Base-by-base conservation (phyloP, 2,113 vertebrate genomes). In the Periophthalmodon schlosseri region DNA sequence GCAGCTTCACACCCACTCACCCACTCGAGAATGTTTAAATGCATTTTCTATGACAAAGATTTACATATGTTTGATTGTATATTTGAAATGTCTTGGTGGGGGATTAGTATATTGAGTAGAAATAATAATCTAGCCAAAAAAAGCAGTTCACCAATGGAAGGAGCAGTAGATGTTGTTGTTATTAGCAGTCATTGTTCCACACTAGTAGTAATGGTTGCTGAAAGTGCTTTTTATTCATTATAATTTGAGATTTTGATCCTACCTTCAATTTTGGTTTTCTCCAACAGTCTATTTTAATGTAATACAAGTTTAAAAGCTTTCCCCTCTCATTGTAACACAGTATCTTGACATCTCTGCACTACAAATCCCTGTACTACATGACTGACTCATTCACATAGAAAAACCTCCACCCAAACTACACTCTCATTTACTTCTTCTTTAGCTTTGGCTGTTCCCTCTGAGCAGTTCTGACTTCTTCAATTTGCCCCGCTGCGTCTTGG, bases 401-500 rank as follows among this genome's bases (percentile, higher is more conserved):
- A 67, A 79, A 74, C 56, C 70, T 68, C 77, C 46, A 18, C 69
- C 66, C 79, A 85, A 84, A 85, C 71, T 78, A 73, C 67, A 34
- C 21, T 75, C 79, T 80, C 75, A 79, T 86, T 86, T 81, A 77
- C 72, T 86, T 69, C 78, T 66, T 81, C 87, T 64, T 39, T 76
- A 79, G 66, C 66, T 77, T 76, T 82, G 75, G 73, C 72, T 76
- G 74, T 70, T 79, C 74, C 80, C 68, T 78, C 68, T 72, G 44
- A 54, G 12, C 77, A 69, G 71, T 77, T 81, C 81, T 67, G 81
- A 86, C 82, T 83, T 80, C 83, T 80, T 80, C 74, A 75, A 81
- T 88, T 87, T 80, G 79, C 83, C 78, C 82, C 70, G 75, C 84
- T 84, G 80, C 80, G 74, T 67, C 69, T 80, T 80, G 84, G 83